Percentiles rank a stretch among this genome's conserved stretches.
Conservation (phyloP, 2,888 invertebrate species). For the Atrina japonica region DNA sequence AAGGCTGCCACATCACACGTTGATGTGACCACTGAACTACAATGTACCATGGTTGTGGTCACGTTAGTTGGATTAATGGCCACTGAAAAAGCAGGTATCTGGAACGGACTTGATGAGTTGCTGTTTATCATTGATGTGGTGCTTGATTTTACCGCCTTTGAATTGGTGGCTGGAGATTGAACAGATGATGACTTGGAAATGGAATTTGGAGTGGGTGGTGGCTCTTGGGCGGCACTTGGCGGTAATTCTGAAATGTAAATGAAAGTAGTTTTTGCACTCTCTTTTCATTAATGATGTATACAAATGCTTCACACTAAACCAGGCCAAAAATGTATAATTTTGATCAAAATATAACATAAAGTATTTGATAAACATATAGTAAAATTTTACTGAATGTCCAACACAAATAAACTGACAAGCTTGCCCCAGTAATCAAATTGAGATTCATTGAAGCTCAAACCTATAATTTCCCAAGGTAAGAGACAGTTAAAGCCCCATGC, state of each 20-base stretch:
- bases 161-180: conserved; percentile 41
- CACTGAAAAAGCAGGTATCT: not conserved
- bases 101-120: conserved; percentile 9
- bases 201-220: conserved; percentile 83
- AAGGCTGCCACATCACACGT: conserved; percentile 32
- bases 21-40: conserved; percentile 10
- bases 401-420: too few species aligned
- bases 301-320: too few species aligned
- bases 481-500: too few species aligned
- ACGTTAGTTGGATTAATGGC: not conserved
- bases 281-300: conserved; percentile 1
- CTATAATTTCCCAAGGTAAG: too few species aligned
- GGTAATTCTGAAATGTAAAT: conserved; percentile 86
- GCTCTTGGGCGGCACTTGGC: conserved; percentile 91
- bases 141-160: not conserved
- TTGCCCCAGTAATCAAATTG: too few species aligned
- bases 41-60: not conserved
- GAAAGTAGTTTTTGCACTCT: not conserved
- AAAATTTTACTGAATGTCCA: too few species aligned
- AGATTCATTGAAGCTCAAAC: too few species aligned
- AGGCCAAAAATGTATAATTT: not conserved
- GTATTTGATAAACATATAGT: too few species aligned
- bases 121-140: conserved; percentile 12
- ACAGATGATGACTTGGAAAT: conserved; percentile 54
- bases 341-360: too few species aligned